Percentiles rank a stretch among this genome's conserved stretches.
These are phyloP conservation scores for Notechis scutatus DNA, from an alignment of 2,113 vertebrate species.

Conservation along the genomic window DNA sequence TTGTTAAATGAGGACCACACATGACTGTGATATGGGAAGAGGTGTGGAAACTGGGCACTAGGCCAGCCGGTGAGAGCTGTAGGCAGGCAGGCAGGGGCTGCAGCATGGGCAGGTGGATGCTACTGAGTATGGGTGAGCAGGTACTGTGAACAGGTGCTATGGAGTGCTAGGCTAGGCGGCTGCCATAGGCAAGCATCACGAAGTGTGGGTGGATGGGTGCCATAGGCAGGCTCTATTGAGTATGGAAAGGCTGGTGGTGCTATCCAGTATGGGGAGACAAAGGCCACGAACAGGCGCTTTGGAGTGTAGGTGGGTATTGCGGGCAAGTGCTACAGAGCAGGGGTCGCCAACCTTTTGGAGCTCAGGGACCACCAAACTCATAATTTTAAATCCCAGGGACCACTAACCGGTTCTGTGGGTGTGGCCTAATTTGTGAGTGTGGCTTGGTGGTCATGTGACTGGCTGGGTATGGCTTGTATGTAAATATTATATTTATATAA, in stretches of 20 bases:
- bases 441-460: too few relatives aligned
- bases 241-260: too few relatives aligned
- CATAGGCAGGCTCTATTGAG: too few relatives aligned
- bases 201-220: neutral
- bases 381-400: too few relatives aligned
- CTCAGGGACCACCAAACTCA: too few relatives aligned
- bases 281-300: neutral
- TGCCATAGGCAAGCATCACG: neutral
- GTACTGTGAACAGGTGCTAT: neutral
- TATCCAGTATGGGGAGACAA: neutral
- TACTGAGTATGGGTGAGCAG: neutral
- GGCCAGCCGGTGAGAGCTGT: neutral
- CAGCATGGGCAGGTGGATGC: neutral
- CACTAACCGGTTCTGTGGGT: too few relatives aligned
- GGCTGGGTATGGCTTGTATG: too few relatives aligned
- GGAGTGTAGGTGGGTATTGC: neutral
- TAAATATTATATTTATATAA: too few relatives aligned
- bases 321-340: too few relatives aligned
- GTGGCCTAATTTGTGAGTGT: too few relatives aligned
- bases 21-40: neutral
- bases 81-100: neutral
- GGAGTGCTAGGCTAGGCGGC: too few relatives aligned
- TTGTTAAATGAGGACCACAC: neutral
- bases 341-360: too few relatives aligned
- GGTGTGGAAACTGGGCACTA: neutral